These are phyloP conservation scores for Dascillus cervinus DNA, from an alignment of 2,888 invertebrate species.

Conservation along the genomic window DNA sequence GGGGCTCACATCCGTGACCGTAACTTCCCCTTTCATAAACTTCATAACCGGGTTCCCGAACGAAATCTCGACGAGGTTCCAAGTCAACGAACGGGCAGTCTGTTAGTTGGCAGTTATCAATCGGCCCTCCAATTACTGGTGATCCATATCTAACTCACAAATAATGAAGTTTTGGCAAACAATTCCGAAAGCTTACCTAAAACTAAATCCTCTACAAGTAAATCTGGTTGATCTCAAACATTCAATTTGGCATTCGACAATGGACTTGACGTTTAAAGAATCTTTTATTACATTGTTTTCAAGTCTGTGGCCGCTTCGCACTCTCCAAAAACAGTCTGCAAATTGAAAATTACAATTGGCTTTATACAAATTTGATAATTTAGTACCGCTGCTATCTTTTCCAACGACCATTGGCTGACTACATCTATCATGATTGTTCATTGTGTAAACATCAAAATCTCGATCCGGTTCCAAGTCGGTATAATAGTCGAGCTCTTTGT, in stretches of 20 bases:
- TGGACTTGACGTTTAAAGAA: slow-evolving; percentile 57
- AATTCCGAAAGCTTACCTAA: slow-evolving; percentile 44
- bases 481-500: slow-evolving; percentile 62
- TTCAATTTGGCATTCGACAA: slow-evolving; percentile 74
- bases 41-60: slow-evolving; percentile 60
- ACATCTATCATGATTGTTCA: slow-evolving; percentile 53
- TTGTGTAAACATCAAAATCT: slow-evolving; percentile 72
- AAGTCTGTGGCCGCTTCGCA: slow-evolving; percentile 65
- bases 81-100: slow-evolving; percentile 65
- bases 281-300: slow-evolving; percentile 57
- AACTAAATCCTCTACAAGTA: slow-evolving; percentile 75
- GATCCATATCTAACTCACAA: slow-evolving; percentile 54
- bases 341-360: slow-evolving; percentile 12
- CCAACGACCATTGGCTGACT: slow-evolving; percentile 37
- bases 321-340: slow-evolving; percentile 77
- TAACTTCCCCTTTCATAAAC: slow-evolving; percentile 75
- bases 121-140: slow-evolving; percentile 53
- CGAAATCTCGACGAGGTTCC: slow-evolving; percentile 49
- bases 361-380: no score
- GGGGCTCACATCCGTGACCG: slow-evolving; percentile 73
- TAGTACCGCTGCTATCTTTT: slow-evolving; percentile 42
- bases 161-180: neutral
- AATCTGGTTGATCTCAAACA: slow-evolving; percentile 67
- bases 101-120: slow-evolving; percentile 70
- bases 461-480: slow-evolving; percentile 65